Evolutionary conservation across 2,888 invertebrate species (phyloP).

Genomic region (Theretra japonica): DNA sequence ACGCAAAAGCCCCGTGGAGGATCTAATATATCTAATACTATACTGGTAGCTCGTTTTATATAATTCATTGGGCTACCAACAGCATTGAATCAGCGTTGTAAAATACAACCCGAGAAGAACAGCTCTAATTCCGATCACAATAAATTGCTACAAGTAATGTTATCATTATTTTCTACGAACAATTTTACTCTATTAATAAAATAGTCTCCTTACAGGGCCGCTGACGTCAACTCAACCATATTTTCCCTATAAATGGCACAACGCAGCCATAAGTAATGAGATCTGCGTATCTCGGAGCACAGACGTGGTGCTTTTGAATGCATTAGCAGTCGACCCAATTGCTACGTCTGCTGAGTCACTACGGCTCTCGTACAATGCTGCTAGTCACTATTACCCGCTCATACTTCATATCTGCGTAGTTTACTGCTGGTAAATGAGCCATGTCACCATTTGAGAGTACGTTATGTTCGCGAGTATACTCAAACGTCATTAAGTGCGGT

Average conservation of each 20-base stretch:
- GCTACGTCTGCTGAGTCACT: constrained; percentile 10
- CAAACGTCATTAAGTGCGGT: too few species aligned
- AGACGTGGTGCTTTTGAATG: constrained; percentile 13
- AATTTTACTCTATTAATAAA: not conserved
- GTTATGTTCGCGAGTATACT: too few species aligned
- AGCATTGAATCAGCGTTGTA: too few species aligned
- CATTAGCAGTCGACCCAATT: constrained; percentile 24
- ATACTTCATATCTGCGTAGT: not conserved
- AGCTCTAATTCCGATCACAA: too few species aligned
- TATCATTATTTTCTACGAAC: not conserved
- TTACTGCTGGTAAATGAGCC: too few species aligned
- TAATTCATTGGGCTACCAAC: too few species aligned
- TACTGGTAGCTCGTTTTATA: too few species aligned
- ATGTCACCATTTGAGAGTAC: too few species aligned
- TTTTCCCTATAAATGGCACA: constrained; percentile 1
- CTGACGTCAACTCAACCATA: not conserved
- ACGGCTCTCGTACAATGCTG: not conserved
- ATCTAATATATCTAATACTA: too few species aligned
- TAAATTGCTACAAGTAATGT: too few species aligned
- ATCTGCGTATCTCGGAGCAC: constrained; percentile 13
- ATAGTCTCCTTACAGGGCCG: not conserved
- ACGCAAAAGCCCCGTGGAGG: too few species aligned
- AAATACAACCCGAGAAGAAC: too few species aligned
- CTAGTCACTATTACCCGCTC: not conserved
- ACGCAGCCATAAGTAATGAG: constrained; percentile 17